Percentiles rank a stretch among this genome's conserved stretches.
Evolutionary conservation across 64 coral and sea anemone genomes (phyloP).

Genomic region (Montipora sp.): DNA sequence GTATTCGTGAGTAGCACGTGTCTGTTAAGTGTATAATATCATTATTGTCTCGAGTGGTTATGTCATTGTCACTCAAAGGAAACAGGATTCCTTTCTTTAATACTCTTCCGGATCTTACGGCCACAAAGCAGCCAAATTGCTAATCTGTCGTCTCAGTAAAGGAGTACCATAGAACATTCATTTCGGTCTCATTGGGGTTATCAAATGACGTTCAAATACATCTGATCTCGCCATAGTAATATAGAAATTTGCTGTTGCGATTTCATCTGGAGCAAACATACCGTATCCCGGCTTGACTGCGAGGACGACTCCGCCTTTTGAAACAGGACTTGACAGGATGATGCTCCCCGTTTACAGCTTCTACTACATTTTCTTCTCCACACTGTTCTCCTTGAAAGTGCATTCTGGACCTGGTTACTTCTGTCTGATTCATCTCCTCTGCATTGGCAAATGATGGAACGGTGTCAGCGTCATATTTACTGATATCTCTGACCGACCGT

Average conservation of each 20-base stretch:
- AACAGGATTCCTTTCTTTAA: background rate
- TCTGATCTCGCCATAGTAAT: background rate
- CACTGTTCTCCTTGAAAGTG: no score
- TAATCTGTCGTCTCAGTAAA: background rate
- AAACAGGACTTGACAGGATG: background rate
- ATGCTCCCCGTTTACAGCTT: background rate
- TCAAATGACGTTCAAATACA: background rate
- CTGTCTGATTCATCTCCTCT: no score
- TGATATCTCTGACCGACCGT: no score
- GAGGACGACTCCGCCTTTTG: background rate
- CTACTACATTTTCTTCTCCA: no score
- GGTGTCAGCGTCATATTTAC: no score
- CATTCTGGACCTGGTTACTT: no score
- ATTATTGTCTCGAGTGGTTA: background rate
- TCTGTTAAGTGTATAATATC: background rate
- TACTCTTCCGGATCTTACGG: background rate
- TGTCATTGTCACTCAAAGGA: background rate
- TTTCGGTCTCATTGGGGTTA: background rate
- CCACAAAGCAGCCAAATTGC: background rate
- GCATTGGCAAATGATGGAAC: no score
- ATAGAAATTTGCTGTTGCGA: background rate
- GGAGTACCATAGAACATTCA: background rate
- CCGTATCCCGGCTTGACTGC: conserved; percentile 7
- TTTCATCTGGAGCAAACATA: background rate
- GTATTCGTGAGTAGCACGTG: no score